Conservation (phyloP, 2,797 vertebrate genomes). For the Limnodromus scolopaceus region DNA sequence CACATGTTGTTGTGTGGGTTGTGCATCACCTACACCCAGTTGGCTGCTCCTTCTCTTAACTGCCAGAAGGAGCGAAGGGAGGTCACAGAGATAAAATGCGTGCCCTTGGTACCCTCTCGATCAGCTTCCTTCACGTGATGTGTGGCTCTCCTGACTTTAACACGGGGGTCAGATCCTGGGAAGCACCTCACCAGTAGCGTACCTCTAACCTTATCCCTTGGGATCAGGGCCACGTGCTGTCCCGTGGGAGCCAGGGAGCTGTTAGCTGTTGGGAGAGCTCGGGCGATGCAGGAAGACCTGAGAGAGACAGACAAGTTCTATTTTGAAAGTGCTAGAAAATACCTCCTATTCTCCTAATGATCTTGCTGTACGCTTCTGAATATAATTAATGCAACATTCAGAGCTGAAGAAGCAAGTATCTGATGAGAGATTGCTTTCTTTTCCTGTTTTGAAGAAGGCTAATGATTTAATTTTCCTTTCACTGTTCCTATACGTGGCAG, state of each 20-base stretch:
- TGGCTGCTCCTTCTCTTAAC: neutral
- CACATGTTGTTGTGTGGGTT: too few species aligned
- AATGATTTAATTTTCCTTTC: slow-evolving; percentile 57
- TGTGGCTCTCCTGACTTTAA: neutral
- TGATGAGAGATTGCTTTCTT: neutral
- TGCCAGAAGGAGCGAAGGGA: neutral
- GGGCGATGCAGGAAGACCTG: neutral
- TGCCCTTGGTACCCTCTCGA: neutral
- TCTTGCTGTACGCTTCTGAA: neutral
- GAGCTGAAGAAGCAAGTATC: neutral
- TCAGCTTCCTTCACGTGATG: neutral
- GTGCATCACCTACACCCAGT: accelerated
- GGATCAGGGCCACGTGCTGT: neutral
- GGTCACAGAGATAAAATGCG: neutral
- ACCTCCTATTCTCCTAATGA: neutral
- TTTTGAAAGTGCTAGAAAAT: neutral
- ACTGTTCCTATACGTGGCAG: neutral
- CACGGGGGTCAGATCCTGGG: neutral
- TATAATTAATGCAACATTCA: neutral
- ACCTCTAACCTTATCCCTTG: neutral
- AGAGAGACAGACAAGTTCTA: neutral
- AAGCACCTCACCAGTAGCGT: neutral
- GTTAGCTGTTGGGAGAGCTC: neutral
- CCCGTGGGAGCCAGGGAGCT: accelerated
- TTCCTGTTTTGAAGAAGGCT: slow-evolving; percentile 19